Conservation (phyloP, 2,888 invertebrate genomes). For the Plebejus argus region DNA sequence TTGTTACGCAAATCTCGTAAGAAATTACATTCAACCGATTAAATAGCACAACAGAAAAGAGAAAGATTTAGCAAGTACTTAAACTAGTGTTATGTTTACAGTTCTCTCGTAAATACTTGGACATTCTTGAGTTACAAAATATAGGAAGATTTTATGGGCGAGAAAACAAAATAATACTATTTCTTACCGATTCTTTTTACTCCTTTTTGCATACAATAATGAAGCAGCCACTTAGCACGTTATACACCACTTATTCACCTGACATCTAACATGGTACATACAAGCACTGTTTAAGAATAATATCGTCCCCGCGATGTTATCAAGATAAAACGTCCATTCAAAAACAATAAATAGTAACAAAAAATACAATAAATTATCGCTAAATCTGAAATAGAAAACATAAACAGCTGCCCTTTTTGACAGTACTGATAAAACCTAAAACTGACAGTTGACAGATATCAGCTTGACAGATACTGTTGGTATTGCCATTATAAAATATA, state of each 20-base stretch:
- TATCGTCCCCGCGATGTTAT: constrained; percentile 61
- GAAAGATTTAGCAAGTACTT: neutral
- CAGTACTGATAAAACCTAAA: constrained; percentile 73
- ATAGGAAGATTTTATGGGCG: constrained; percentile 1
- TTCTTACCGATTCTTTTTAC: constrained; percentile 75
- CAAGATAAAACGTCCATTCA: constrained; percentile 67
- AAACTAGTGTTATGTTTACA: neutral
- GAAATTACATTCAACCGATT: neutral
- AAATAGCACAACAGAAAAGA: neutral
- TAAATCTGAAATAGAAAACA: constrained; percentile 75
- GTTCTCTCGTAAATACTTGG: neutral
- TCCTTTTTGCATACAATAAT: constrained; percentile 77
- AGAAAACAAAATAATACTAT: constrained; percentile 50
- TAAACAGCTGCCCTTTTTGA: constrained; percentile 80
- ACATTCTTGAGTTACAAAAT: neutral
- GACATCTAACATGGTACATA: constrained; percentile 76
- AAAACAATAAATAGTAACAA: constrained; percentile 75
- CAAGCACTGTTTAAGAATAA: constrained; percentile 59
- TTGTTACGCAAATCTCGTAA: constrained; percentile 27
- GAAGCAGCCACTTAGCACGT: constrained; percentile 75
- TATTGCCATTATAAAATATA: neutral
- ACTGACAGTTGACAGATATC: constrained; percentile 62
- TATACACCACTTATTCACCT: constrained; percentile 76
- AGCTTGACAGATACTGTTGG: neutral
- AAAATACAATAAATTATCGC: constrained; percentile 70